These are phyloP conservation scores for Patagioenas fasciata DNA, from an alignment of 2,113 vertebrate species.

Conservation along the genomic window DNA sequence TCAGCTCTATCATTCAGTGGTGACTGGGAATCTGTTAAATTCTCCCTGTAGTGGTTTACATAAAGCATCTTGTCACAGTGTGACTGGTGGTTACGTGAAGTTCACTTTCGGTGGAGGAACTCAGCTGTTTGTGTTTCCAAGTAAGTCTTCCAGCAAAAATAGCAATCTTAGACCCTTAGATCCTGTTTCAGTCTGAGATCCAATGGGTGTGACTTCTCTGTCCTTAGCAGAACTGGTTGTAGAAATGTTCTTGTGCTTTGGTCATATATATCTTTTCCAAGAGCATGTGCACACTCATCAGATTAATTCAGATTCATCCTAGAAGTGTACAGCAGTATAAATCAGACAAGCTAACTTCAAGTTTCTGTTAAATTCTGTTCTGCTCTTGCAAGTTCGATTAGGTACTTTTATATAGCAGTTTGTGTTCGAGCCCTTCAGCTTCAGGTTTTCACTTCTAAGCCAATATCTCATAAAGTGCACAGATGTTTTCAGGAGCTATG, in stretches of 20 bases:
- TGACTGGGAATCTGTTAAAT: rapidly evolving
- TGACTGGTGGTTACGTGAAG: rapidly evolving
- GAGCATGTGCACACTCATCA: background rate
- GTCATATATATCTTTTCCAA: background rate
- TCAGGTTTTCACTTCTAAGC: background rate
- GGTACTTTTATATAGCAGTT: background rate
- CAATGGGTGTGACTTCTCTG: rapidly evolving
- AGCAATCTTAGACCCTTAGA: background rate
- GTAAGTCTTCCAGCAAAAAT: background rate
- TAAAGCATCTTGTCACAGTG: background rate
- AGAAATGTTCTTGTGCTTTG: background rate
- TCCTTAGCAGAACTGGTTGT: background rate
- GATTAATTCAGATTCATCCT: background rate
- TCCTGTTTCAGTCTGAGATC: background rate
- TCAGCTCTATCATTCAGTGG: background rate
- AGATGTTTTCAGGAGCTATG: background rate
- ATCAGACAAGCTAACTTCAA: background rate
- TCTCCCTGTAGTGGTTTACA: background rate
- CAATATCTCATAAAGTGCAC: background rate
- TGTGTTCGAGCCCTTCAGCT: rapidly evolving
- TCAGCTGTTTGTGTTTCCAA: background rate
- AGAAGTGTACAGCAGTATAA: background rate
- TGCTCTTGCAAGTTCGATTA: background rate
- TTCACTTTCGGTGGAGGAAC: background rate
- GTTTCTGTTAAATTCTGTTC: background rate